phyloP scores from a whole-genome alignment of 2,888 invertebrate genomes.

The Noctua janthina region DNA sequence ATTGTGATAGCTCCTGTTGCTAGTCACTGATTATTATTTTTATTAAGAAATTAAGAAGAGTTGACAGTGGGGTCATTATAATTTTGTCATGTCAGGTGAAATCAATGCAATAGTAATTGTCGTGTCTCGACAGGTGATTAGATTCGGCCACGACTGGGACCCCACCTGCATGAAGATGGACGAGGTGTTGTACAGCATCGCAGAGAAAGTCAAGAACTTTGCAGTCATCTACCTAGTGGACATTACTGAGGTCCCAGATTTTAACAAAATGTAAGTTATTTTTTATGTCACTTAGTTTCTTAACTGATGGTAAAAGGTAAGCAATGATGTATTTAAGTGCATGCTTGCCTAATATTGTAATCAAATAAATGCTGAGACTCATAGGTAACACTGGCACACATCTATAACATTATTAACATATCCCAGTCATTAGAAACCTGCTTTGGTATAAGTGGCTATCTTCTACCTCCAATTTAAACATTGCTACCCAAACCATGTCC shows the following conservation, averaged over 20 bases:
- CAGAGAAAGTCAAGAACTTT: constrained; percentile 99
- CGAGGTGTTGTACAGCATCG: constrained; percentile 98
- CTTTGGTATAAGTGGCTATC: too few relatives aligned
- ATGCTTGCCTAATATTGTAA: neutral
- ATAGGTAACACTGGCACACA: neutral
- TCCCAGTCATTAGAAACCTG: too few relatives aligned
- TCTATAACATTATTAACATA: neutral
- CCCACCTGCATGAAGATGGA: constrained; percentile 99
- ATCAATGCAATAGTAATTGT: neutral
- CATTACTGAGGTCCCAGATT: constrained; percentile 99
- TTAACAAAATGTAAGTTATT: constrained; percentile 97
- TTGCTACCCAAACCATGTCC: neutral
- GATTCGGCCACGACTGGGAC: constrained; percentile 99
- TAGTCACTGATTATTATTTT: neutral
- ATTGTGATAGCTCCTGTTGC: neutral
- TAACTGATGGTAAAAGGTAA: neutral
- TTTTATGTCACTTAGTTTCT: neutral
- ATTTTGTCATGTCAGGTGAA: neutral
- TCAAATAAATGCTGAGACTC: neutral
- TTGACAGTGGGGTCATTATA: neutral
- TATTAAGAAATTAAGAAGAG: neutral
- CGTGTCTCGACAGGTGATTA: constrained; percentile 93
- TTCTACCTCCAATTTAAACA: too few relatives aligned
- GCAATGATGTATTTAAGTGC: too few relatives aligned
- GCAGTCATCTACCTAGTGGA: constrained; percentile 99